These are phyloP conservation scores for Trichoplusia ni DNA, from an alignment of 1,140 invertebrate species.

Conservation along the genomic window DNA sequence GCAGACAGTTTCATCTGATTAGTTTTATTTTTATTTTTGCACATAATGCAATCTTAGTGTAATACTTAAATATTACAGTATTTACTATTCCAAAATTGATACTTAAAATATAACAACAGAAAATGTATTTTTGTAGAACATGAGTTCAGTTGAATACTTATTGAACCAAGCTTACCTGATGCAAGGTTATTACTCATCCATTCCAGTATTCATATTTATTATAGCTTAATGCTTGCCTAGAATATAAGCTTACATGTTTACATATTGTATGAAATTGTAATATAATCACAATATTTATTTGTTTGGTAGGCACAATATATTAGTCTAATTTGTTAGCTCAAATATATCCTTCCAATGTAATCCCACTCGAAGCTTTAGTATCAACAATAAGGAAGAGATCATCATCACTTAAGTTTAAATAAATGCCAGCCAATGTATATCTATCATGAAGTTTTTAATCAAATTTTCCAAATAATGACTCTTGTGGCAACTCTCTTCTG, in stretches of 20 bases:
- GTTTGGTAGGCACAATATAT: constrained; percentile 5
- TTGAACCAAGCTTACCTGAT: not conserved
- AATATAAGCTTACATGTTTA: not conserved
- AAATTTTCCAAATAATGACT: too few species aligned
- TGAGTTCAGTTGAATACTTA: not conserved
- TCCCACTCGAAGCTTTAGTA: not conserved
- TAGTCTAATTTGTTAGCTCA: constrained; percentile 33
- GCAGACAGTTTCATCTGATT: too few species aligned
- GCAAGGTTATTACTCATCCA: not conserved
- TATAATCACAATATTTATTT: not conserved
- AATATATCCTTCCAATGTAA: constrained; percentile 30
- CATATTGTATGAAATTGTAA: not conserved
- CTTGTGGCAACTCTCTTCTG: too few species aligned
- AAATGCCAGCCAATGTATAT: too few species aligned
- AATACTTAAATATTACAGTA: not conserved
- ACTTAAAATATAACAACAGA: not conserved
- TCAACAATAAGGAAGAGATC: not conserved
- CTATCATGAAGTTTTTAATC: too few species aligned
- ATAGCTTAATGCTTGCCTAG: constrained; percentile 30
- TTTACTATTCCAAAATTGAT: too few species aligned
- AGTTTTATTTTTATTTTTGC: not conserved
- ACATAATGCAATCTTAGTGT: not conserved
- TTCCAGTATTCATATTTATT: constrained; percentile 31
- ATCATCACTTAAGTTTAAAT: too few species aligned
- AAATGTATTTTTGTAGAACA: not conserved